Evolutionary conservation across 2,797 vertebrate species (phyloP), one percentile per base, ranked within the genome.

Genomic region (Jordanella pulchra): DNA sequence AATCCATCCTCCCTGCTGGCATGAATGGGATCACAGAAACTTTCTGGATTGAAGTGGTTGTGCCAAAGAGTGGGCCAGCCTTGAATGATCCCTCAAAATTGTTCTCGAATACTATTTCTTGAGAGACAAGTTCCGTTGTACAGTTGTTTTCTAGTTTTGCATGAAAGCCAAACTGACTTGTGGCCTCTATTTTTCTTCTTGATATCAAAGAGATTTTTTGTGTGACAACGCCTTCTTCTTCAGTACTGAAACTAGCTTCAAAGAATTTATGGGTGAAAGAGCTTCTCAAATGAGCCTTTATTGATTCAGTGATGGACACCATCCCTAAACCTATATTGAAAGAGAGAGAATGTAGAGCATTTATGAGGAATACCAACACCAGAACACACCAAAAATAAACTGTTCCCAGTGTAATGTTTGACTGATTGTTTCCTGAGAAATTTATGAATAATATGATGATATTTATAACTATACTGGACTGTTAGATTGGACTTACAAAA

Each of bases 181-280:
- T 94, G 60, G 92, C 94, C 50, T 86, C 86, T 42, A 97, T 87
- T 60, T 88, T 95, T 66, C 94, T 77, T 67, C 71, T 91, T 63
- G 93, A 92, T 90, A 76, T 87, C 18, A 95, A 55, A 48, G 79
- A 74, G 6, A 94, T 67, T 71, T 76, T 89, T 60, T 94, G 89
- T 7, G 72, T 83, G n/a, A 89, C 76, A 63, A 88, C 75, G 87
- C 73, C 86, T 56, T 94, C 90, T 18, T 95, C 93, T 21, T 71
- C 86, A 63, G 95, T 70, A 72, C 81, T 94, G 74, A 97, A 60
- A 67, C 65, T 94, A 76, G 94, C 96, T 76, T 95, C 89, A 85
- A 99, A 71, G 7, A 97, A 86, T 79, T 90, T 95, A 88, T 99
- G 97, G 45, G 67, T 81, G 55, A 98, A 84, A 79, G 94, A 90